phyloP scores from a whole-genome alignment of 2,888 invertebrate species.

The Pollenia griseotomentosa region DNA sequence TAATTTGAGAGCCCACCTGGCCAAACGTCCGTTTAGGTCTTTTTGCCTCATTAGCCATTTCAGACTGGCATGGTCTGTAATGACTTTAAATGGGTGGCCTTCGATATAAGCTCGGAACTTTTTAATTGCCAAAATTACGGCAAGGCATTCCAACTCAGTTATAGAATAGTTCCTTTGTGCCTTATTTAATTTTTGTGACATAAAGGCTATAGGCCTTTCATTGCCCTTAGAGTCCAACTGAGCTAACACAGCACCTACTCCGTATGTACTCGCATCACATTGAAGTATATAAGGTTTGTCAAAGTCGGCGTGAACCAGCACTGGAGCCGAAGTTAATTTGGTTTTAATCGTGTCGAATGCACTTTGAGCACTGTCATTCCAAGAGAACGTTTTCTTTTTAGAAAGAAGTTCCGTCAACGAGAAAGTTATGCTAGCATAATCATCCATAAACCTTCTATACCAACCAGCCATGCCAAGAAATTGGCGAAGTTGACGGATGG shows the following conservation, averaged over 20 bases:
- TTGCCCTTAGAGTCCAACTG: too few species aligned
- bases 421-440: too few species aligned
- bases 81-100: background rate
- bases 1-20: slow-evolving; percentile 16
- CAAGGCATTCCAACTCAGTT: slow-evolving; percentile 1
- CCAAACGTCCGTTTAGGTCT: slow-evolving; percentile 28
- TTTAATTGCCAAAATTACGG: background rate
- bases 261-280: background rate
- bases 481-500: background rate
- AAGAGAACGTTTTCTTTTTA: too few species aligned
- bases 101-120: background rate
- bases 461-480: slow-evolving; percentile 8
- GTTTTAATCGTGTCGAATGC: too few species aligned
- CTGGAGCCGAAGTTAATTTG: background rate
- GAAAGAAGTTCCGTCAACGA: too few species aligned
- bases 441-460: slow-evolving; percentile 17
- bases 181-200: background rate
- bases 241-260: background rate
- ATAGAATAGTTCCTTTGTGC: slow-evolving; percentile 13
- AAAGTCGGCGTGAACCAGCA: background rate
- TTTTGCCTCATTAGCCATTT: background rate
- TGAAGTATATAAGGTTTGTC: background rate
- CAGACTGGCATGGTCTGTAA: slow-evolving; percentile 37
- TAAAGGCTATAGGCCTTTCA: too few species aligned
- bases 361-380: too few species aligned